These are phyloP conservation scores for Oostethus manadensis DNA, from an alignment of 2,113 vertebrate species.

Conservation along the genomic window DNA sequence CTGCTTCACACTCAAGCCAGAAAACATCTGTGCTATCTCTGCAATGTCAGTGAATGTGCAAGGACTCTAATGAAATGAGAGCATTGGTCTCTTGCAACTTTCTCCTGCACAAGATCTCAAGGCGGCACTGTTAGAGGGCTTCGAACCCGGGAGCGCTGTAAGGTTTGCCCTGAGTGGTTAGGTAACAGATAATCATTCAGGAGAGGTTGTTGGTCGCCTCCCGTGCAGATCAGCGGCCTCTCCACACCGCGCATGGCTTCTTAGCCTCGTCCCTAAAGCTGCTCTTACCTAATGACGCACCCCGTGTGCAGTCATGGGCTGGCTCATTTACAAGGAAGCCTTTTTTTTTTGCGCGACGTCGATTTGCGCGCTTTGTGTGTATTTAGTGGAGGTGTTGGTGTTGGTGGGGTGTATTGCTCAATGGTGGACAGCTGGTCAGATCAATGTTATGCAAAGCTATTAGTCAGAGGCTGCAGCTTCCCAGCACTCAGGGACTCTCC, in stretches of 20 bases:
- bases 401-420: constrained; percentile 23
- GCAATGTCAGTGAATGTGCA: background rate
- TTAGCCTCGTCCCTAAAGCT: constrained; percentile 53
- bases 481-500: constrained; percentile 37
- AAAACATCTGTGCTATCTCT: background rate
- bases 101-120: background rate
- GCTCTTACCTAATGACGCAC: constrained; percentile 62
- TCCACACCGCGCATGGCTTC: constrained; percentile 29
- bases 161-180: constrained; percentile 49
- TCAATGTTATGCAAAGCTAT: constrained; percentile 64
- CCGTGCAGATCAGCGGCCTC: constrained; percentile 27
- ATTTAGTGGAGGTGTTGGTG: constrained; percentile 1
- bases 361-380: background rate
- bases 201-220: constrained; percentile 34
- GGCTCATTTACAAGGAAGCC: constrained; percentile 44
- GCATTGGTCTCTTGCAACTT: too few species aligned
- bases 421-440: constrained; percentile 38
- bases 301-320: constrained; percentile 56
- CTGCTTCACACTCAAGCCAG: background rate
- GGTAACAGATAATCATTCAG: constrained; percentile 67
- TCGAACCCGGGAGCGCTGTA: constrained; percentile 23
- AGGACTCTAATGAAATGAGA: too few species aligned
- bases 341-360: background rate
- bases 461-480: constrained; percentile 50
- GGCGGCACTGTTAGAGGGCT: constrained; percentile 16